Evolutionary conservation across 2,888 invertebrate genomes (phyloP).

Genomic region (Scaeva pyrastri): DNA sequence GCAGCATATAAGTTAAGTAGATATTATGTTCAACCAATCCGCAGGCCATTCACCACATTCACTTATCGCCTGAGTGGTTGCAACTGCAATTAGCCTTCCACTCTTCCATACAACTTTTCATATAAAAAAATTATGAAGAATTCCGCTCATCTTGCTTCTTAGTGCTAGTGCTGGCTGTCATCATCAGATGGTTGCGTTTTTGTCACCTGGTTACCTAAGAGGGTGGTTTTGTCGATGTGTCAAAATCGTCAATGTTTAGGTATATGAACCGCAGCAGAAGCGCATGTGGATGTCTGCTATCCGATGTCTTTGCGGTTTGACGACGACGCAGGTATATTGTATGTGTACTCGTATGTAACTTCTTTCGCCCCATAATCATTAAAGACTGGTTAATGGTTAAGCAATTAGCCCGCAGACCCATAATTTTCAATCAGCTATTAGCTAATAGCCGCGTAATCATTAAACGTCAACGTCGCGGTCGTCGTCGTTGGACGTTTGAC

Average conservation of each 20-base stretch:
- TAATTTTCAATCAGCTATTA: conserved; percentile 39
- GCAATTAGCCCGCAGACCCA: conserved; percentile 56
- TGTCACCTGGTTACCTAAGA: conserved; percentile 49
- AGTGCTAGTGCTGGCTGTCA: conserved; percentile 36
- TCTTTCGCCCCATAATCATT: conserved; percentile 38
- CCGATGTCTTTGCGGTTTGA: conserved; percentile 53
- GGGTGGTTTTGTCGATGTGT: conserved; percentile 34
- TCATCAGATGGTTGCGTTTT: conserved; percentile 56
- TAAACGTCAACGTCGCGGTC: background rate
- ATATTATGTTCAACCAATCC: conserved; percentile 51
- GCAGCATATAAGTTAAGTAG: conserved; percentile 14
- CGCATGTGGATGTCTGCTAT: conserved; percentile 46
- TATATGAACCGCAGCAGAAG: conserved; percentile 36
- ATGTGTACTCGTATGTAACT: too few species aligned
- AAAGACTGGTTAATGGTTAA: conserved; percentile 34
- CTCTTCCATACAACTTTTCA: conserved; percentile 59
- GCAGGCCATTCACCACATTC: conserved; percentile 72
- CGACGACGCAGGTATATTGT: too few species aligned
- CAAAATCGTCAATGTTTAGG: conserved; percentile 38
- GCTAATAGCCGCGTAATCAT: conserved; percentile 28
- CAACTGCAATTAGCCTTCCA: conserved; percentile 59
- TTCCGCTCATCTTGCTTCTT: conserved; percentile 1
- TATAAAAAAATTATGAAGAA: conserved; percentile 28
- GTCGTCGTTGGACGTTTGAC: too few species aligned
- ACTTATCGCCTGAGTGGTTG: conserved; percentile 65